These are phyloP conservation scores for Theonella swinhoei DNA, from an alignment of 37 sponge, comb jelly and placozoan genomes.

Conservation along the genomic window DNA sequence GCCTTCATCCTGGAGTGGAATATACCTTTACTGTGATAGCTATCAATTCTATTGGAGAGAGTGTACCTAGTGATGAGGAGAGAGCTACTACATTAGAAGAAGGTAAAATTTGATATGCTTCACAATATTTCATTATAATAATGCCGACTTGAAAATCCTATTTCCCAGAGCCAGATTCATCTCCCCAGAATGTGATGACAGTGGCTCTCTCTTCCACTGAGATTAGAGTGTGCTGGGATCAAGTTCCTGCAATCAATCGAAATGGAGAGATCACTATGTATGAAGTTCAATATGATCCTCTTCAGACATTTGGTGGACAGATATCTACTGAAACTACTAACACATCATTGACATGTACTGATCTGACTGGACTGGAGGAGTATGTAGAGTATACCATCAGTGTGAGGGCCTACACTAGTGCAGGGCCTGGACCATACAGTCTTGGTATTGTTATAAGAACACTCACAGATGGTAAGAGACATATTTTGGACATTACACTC, in stretches of 20 bases:
- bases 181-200: slow-evolving; percentile 23
- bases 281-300: slow-evolving; percentile 19
- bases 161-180: neutral
- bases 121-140: no score
- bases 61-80: slow-evolving; percentile 33
- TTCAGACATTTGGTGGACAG: slow-evolving; percentile 5
- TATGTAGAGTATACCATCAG: slow-evolving; percentile 30
- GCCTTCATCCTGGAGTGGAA: slow-evolving; percentile 48
- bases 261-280: slow-evolving; percentile 43
- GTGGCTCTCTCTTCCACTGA: slow-evolving; percentile 9
- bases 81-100: slow-evolving; percentile 32
- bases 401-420: slow-evolving; percentile 50
- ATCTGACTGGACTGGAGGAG: slow-evolving; percentile 5
- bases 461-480: slow-evolving; percentile 13
- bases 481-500: no score
- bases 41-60: slow-evolving; percentile 49
- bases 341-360: neutral
- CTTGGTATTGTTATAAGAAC: neutral
- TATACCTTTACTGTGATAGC: slow-evolving; percentile 66
- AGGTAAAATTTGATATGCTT: slow-evolving; percentile 22
- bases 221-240: slow-evolving; percentile 22
- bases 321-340: neutral
- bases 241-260: neutral
- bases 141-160: neutral
- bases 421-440: slow-evolving; percentile 49